A percentile compares a stretch with the other conserved stretches of the same genome.
Conservation (phyloP, 2,888 invertebrate genomes). For the Steromphala cineraria region DNA sequence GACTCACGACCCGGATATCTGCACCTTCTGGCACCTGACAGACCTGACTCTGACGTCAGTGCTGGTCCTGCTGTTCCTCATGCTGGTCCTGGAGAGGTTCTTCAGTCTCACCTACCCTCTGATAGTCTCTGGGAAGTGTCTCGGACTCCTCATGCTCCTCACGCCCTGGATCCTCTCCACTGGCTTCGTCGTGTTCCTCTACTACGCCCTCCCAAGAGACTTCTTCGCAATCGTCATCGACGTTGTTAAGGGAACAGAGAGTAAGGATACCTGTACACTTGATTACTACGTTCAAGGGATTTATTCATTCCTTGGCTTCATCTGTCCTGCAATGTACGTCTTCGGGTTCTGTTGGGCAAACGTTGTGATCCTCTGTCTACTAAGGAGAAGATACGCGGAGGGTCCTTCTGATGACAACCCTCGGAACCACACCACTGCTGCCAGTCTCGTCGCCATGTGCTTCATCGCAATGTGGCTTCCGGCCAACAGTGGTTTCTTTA, state of each 20-base stretch:
- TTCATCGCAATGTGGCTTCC: constrained; percentile 13
- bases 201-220: background rate
- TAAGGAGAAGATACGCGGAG: background rate
- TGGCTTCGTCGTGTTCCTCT: background rate
- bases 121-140: background rate
- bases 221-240: background rate
- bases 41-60: background rate
- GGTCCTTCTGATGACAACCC: background rate
- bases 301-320: background rate
- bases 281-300: background rate
- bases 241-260: background rate
- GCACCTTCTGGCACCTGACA: background rate
- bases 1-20: background rate
- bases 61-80: background rate
- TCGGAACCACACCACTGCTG: background rate
- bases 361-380: background rate
- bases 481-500: background rate
- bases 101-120: background rate
- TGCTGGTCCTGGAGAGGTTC: constrained; percentile 2
- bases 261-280: background rate
- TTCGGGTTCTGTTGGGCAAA: constrained; percentile 11
- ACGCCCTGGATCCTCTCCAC: background rate
- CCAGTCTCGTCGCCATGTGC: background rate
- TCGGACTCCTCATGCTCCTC: background rate
- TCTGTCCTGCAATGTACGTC: background rate